phyloP scores from a whole-genome alignment of 2,113 vertebrate species.

The Ariopsis seemanni region DNA sequence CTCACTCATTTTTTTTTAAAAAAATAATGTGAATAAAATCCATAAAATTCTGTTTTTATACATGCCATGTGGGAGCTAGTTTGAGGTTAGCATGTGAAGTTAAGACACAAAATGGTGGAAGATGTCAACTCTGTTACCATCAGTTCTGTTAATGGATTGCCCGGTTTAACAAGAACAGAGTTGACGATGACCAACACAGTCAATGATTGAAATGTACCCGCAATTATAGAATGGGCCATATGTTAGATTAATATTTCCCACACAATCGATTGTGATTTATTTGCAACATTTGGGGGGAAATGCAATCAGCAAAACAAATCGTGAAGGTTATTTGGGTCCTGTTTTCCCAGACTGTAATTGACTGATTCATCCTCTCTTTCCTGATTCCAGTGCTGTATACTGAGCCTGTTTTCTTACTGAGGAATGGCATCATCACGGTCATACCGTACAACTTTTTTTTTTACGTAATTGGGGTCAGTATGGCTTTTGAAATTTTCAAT shows the following conservation, averaged over 20 bases:
- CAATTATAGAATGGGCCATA: too few relatives aligned
- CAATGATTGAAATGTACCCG: too few relatives aligned
- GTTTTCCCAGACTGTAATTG: background rate
- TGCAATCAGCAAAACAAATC: background rate
- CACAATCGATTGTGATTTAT: background rate
- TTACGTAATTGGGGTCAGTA: conserved; percentile 47
- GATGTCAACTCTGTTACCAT: too few relatives aligned
- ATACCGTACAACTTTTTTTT: conserved; percentile 27
- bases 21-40: too few relatives aligned
- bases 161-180: too few relatives aligned
- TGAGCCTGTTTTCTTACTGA: background rate
- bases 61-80: too few relatives aligned
- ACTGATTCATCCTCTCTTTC: background rate
- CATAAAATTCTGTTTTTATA: too few relatives aligned
- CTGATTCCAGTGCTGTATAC: background rate
- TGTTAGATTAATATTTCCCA: background rate
- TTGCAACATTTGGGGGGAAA: background rate
- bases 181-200: too few relatives aligned
- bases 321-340: background rate
- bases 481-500: conserved; percentile 55
- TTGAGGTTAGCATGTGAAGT: too few relatives aligned
- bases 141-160: too few relatives aligned
- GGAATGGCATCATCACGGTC: conserved; percentile 13
- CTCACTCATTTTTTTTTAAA: too few relatives aligned
- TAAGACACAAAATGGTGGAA: too few relatives aligned